These are phyloP conservation scores for Gambelia wislizenii DNA, from an alignment of 2,797 vertebrate genomes.

Conservation along the genomic window DNA sequence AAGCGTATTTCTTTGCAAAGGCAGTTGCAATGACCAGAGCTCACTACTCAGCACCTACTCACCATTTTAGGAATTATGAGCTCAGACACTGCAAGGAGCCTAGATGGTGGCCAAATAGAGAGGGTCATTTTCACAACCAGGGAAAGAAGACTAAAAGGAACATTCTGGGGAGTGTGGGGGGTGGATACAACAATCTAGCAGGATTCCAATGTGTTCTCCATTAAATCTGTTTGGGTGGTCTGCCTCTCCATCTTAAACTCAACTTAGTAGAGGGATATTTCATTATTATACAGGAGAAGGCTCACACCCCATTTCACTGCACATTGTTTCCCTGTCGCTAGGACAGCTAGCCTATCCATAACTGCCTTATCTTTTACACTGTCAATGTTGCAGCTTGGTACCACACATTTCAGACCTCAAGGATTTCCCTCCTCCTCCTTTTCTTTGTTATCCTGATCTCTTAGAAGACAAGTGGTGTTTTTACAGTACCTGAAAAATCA, in stretches of 20 bases:
- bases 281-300: background rate
- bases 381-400: background rate
- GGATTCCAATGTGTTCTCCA: slow-evolving; percentile 28
- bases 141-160: background rate
- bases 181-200: background rate
- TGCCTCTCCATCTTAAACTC: slow-evolving; percentile 13
- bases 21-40: too few relatives aligned
- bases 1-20: background rate
- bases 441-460: accelerated
- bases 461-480: background rate
- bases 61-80: background rate
- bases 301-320: background rate
- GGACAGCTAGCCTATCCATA: background rate
- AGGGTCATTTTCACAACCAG: background rate
- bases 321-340: background rate
- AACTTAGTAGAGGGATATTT: background rate
- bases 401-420: background rate
- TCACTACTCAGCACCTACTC: background rate
- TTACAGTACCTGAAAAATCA: slow-evolving; percentile 12
- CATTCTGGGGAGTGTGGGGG: background rate
- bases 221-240: slow-evolving; percentile 51
- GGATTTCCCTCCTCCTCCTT: background rate
- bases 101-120: background rate
- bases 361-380: background rate
- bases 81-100: background rate